These are phyloP conservation scores for Hippolais icterina DNA, from an alignment of 2,113 vertebrate species.

Conservation along the genomic window DNA sequence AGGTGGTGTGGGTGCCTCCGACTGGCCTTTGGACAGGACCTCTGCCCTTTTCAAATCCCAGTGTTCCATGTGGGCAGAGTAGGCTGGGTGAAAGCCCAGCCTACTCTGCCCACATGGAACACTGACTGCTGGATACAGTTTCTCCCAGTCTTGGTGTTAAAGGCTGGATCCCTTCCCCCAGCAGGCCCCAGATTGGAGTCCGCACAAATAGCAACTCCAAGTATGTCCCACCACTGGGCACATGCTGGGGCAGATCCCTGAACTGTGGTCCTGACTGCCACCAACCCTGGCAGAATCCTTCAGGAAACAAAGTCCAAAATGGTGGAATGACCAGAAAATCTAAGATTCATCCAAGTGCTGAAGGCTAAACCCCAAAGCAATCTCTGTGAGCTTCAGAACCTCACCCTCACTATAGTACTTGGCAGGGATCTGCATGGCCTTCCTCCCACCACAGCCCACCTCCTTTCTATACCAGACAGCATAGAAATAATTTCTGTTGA, in stretches of 20 bases:
- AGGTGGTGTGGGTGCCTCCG: neutral
- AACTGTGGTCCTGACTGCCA: neutral
- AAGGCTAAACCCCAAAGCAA: neutral
- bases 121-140: neutral
- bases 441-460: neutral
- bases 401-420: neutral
- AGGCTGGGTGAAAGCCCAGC: neutral
- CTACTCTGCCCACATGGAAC: fast-evolving
- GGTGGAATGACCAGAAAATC: neutral
- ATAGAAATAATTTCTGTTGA: neutral
- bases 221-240: neutral
- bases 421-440: neutral
- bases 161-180: neutral
- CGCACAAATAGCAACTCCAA: neutral
- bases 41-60: neutral
- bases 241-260: fast-evolving
- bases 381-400: neutral
- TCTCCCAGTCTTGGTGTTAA: neutral
- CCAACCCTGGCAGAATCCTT: neutral
- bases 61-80: too few relatives aligned
- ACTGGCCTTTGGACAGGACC: neutral
- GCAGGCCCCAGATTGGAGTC: neutral
- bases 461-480: neutral
- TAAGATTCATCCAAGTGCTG: neutral
- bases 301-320: neutral